Base-by-base conservation (phyloP, 2,888 invertebrate species). In the Spatulosminthurus flaviceps region DNA sequence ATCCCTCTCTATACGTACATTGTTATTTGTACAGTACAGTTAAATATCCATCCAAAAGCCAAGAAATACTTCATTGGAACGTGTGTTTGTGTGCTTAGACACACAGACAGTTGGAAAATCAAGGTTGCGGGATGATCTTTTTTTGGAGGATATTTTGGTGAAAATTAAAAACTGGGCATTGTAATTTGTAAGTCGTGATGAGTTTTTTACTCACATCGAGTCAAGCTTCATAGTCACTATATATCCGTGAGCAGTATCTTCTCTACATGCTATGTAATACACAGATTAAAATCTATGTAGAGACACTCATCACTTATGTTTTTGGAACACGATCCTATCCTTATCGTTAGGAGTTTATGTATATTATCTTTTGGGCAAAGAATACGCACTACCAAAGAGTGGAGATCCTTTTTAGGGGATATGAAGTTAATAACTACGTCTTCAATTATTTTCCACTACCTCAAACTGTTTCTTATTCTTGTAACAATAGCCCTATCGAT, bases 41-140 rank as follows among this genome's bases (percentile, higher is more conserved):
- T 34, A 34, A 34, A 34, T 34, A 34, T 34, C 34, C 34, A 34
- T 34, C 9, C 5, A 34, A 34, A 34, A 34, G 9, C 34, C n/a
- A n/a, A n/a, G n/a, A n/a, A n/a, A n/a, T n/a, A 7, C 9, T 34
- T 9, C 34, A 34, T 34, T 34, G 34, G 34, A 34, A 9, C n/a
- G n/a, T n/a, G n/a, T n/a, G 34, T 11, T 51, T 51, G 16, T 51
- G n/a, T 13, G 16, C 16, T 13, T 4, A 19, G 16, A 19, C 51
- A 19, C 9, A 51, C 4, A 51, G 51, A 19, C 5, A 51, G 51
- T 51, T 51, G 5, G 5, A 51, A 22, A 21, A 74, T 66, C 75
- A 75, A 75, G 75, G 75, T 66, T 66, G 75, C 75, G 75, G 75
- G 75, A n/a, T n/a, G n/a, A n/a, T n/a, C 42, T 41, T 75, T 75